Evolutionary conservation across 2,113 vertebrate species (phyloP).

Genomic region (Centropristis striata): DNA sequence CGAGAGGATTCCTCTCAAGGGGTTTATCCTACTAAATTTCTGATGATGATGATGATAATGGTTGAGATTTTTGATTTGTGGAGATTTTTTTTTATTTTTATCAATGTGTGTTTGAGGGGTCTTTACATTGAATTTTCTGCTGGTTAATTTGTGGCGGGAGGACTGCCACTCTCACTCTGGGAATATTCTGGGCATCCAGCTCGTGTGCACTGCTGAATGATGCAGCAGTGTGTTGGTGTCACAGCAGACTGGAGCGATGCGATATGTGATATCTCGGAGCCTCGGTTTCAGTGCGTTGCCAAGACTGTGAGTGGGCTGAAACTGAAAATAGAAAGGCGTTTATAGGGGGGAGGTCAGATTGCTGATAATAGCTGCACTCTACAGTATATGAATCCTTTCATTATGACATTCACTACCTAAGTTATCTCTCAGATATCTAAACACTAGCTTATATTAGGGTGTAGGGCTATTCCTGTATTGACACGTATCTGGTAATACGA

Average conservation of each 20-base stretch:
- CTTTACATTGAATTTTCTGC: constrained; percentile 53
- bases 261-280: constrained; percentile 68
- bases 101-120: constrained; percentile 41
- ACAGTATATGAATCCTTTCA: constrained; percentile 49
- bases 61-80: constrained; percentile 46
- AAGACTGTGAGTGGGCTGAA: constrained; percentile 73
- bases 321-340: constrained; percentile 69
- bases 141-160: constrained; percentile 57
- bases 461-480: neutral
- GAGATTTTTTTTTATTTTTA: no score
- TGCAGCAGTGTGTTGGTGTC: constrained; percentile 71
- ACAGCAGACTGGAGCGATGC: constrained; percentile 59
- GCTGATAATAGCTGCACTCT: constrained; percentile 69
- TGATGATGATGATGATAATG: no score
- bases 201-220: constrained; percentile 51
- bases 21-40: no score
- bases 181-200: constrained; percentile 50
- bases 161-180: constrained; percentile 64
- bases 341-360: constrained; percentile 59
- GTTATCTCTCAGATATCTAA: constrained; percentile 11
- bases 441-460: neutral
- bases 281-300: constrained; percentile 61
- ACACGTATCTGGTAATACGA: no score
- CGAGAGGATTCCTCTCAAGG: no score
- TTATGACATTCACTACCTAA: constrained; percentile 24